Base-by-base conservation (phyloP, 2,113 vertebrate genomes). In the Phodopus roborovskii region DNA sequence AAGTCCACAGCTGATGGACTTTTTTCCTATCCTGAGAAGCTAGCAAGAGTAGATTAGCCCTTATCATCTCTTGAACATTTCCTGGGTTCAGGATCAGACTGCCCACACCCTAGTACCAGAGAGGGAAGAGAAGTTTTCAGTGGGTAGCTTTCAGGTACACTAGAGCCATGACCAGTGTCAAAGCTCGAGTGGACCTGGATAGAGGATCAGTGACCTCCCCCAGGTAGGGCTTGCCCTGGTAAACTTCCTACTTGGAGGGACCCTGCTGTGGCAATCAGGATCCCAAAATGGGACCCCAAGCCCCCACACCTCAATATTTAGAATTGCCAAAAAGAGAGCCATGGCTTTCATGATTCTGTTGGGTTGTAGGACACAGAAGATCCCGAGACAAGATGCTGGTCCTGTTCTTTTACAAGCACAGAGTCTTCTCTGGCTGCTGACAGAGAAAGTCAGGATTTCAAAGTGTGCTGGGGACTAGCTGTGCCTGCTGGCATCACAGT, bases 401-500 rank as follows among this genome's bases (percentile, higher is more conserved):
- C 1, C 8, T 11, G 30, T 68, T 13, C 26, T 42, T 81, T 13
- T 56, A 64, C 74, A 94, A 92, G 48, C 30, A 66, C 48, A 85
- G 68, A 6, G 9, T 88, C 89, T 95, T 88, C 75, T 81, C 64
- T 77, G 85, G 45, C 39, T 77, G 77, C 70, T n/a, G 60, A 85
- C 50, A 64, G 88, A 77, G 58, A 68, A 88, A 82, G 64, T 42
- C 91, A 84, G 70, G 86, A 81, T 20, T 79, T 24, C 75, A 73
- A 77, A 28, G 68, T 11, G 33, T 42, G 28, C 39, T 17, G 20
- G 66, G 70, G 42, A 62, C 48, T 73, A 20, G 30, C 19, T 22
- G 11, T 33, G 42, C 24, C 13, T 58, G 56, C 60, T 86, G 89
- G 91, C 58, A n/a, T 81, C 58, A n/a, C 53, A 28, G 79, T 4